Base-by-base conservation (phyloP, 2,888 invertebrate genomes). In the Eremobia ochroleuca region DNA sequence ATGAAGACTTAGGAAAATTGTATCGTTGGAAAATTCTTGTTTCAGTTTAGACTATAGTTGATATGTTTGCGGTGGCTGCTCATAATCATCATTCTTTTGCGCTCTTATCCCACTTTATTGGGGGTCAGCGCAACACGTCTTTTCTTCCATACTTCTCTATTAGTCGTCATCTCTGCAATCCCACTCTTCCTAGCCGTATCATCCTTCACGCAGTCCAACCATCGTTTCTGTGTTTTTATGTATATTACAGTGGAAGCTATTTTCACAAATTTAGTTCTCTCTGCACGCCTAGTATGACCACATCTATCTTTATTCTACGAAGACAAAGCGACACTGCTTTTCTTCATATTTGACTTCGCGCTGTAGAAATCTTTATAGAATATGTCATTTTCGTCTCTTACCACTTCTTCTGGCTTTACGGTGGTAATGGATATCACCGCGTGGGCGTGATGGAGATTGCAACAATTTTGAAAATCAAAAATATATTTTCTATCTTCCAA, bases 1-100 rank as follows among this genome's bases (percentile, higher is more conserved):
- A 84, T 75, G 72, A 73, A 73, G 69, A 64, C 62, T 64, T 37
- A 28, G 25, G 69, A 64, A 70, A 71, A 75, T 58, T 52, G 8
- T 71, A 34, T 65, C 9, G 69, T 70, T 58, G 15, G 6, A 11
- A 13, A 70, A 61, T 49, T 46, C 0, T 21, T n/a, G 21, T 28
- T 49, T n/a, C 18, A 21, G n/a, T 21, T 62, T 37, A 11, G 49
- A 49, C 18, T 61, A 18, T 5, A 25, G 9, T 28, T 43, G n/a
- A 4, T 21, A n/a, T 15, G 5, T 18, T 55, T n/a, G 18, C 5
- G 6, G 6, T 40, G 4, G 28, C 1, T 31, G 25, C 8, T 67
- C 9, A 49, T 49, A 1, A 2, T 25, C 2, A 49, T 31, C 31
- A 9, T 9, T 49, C 1, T 49, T 4, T 11, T 31, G 13, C 1